Conservation (phyloP, 2,113 vertebrate species). For the Polyodon spathula region DNA sequence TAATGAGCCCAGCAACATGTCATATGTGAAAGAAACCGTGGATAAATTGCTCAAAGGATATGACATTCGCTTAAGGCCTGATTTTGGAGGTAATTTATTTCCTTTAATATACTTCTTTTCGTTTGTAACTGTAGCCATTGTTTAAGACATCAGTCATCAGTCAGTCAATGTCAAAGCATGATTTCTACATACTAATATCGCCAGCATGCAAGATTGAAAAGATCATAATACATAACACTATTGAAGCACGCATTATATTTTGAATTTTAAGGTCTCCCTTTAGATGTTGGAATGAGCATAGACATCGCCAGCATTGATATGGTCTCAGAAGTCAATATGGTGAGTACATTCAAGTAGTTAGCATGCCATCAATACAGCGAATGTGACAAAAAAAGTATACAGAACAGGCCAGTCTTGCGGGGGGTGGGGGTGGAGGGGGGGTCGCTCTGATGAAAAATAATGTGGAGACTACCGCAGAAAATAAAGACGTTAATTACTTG, state of each 20-base stretch:
- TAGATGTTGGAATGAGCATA: slow-evolving; percentile 87
- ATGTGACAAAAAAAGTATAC: not conserved
- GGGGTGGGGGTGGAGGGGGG: slow-evolving; percentile 8
- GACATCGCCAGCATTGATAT: slow-evolving; percentile 87
- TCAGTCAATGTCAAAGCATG: too few relatives aligned
- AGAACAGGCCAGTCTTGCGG: too few relatives aligned
- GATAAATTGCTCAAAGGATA: slow-evolving; percentile 77
- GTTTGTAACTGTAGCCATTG: too few relatives aligned
- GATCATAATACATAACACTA: not conserved
- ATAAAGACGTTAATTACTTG: too few relatives aligned
- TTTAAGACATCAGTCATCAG: too few relatives aligned
- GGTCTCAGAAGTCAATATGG: slow-evolving; percentile 94
- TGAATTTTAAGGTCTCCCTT: slow-evolving; percentile 66
- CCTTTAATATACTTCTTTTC: not conserved
- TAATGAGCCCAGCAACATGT: slow-evolving; percentile 77
- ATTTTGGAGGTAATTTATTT: slow-evolving; percentile 71
- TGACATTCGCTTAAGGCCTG: slow-evolving; percentile 76
- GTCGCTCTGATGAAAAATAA: slow-evolving; percentile 16
- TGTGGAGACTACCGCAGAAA: too few relatives aligned
- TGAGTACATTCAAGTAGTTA: slow-evolving; percentile 54
- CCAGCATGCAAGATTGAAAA: not conserved
- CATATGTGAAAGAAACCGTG: slow-evolving; percentile 79
- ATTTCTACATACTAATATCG: not conserved
- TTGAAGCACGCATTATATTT: slow-evolving; percentile 16
- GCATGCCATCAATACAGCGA: slow-evolving; percentile 1